Base-by-base conservation (phyloP, 2,797 vertebrate genomes). In the Lagocephalus sceleratus region DNA sequence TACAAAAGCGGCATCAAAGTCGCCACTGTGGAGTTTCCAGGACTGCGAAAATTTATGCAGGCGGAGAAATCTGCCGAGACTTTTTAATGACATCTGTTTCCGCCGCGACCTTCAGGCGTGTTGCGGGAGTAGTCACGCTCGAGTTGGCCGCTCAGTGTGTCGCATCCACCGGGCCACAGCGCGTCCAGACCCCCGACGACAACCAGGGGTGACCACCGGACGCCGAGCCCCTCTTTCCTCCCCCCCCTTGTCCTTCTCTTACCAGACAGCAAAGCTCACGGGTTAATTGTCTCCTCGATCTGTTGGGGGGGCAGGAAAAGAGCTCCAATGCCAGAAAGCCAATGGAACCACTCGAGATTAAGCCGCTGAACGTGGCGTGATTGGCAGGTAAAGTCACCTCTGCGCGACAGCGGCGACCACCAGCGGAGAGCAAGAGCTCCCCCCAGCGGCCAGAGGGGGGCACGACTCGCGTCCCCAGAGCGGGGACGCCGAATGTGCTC, bases 351-450 rank as follows among this genome's bases (percentile, higher is more conserved):
- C 79, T 78, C 49, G 52, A 82, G 58, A 77, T 81, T 76, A 75
- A 85, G 68, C 67, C 64, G 76, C 68, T 57, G 70, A 76, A 76
- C 68, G 54, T 45, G 72, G 75, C 59, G 49, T 64, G 81, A 80
- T 47, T 84, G 79, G 72, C 83, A 85, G 83, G 72, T 78, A 77
- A 85, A 78, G 80, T 82, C 83, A 81, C 74, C 76, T 72, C 66
- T 68, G 59, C 50, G 40, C 14, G 35, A 1, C 35, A 20, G 45
- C 17, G 26, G 20, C 8, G 2, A 20, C 20, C 17, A 5, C n/a
- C 50, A 69, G 20, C 50, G 59, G 62, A 78, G 83, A 72, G 42
- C 79, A 84, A 80, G 15, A 76, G 15, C 71, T 63, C 84, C 85
- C 68, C 79, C 86, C 85, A 63, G 76, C 71, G 87, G 78, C 1